A percentile compares a stretch with the other conserved stretches of the same genome.
Evolutionary conservation across 2,888 invertebrate genomes (phyloP).

Genomic region (Anthophora plumipes): DNA sequence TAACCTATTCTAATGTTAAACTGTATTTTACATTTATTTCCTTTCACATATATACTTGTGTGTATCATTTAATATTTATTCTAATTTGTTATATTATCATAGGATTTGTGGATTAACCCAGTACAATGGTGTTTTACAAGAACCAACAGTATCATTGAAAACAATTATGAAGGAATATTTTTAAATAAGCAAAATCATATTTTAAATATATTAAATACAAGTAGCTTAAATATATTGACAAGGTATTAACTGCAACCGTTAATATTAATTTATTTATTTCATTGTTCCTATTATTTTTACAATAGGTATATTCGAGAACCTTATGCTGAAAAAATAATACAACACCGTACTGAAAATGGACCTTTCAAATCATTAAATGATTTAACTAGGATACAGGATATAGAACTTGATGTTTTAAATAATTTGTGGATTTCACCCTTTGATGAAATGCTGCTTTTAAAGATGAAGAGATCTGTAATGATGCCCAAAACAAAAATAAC

Average conservation of each 20-base stretch:
- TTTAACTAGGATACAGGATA: constrained; percentile 8
- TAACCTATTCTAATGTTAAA: background rate
- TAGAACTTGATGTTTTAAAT: background rate
- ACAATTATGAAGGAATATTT: background rate
- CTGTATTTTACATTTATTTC: background rate
- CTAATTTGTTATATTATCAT: too few species aligned
- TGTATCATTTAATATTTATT: background rate
- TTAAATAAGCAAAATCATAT: constrained; percentile 13
- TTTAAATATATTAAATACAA: constrained; percentile 30
- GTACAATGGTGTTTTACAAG: background rate
- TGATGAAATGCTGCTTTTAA: background rate
- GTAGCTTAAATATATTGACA: background rate
- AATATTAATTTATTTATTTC: background rate
- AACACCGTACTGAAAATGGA: constrained; percentile 11
- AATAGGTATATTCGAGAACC: constrained; percentile 22
- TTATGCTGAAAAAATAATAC: constrained; percentile 23
- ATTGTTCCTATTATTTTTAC: background rate
- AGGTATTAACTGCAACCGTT: too few species aligned
- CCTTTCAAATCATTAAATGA: constrained; percentile 28
- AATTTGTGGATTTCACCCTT: background rate
- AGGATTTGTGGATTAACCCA: background rate
- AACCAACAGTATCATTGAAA: background rate
- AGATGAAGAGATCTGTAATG: background rate
- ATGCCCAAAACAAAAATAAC: background rate
- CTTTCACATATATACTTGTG: background rate